Evolutionary conservation across 2,888 invertebrate species (phyloP).

Genomic region (Beris morrisii): DNA sequence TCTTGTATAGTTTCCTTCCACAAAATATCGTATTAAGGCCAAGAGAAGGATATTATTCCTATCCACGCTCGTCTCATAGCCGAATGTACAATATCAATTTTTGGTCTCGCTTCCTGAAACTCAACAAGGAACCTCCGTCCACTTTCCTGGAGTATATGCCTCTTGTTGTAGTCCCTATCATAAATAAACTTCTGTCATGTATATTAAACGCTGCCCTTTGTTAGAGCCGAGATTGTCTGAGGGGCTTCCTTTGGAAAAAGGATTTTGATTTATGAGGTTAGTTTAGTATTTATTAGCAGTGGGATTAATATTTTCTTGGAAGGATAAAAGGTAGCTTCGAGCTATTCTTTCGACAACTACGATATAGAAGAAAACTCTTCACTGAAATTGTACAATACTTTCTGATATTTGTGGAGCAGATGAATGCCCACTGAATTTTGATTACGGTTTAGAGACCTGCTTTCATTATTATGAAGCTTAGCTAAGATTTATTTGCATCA

Average conservation of each 20-base stretch:
- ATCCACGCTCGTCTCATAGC: too few species aligned
- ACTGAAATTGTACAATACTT: conserved; percentile 6
- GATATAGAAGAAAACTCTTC: not conserved
- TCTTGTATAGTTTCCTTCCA: too few species aligned
- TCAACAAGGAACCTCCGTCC: not conserved
- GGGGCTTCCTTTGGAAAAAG: conserved; percentile 28
- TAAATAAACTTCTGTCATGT: conserved; percentile 38
- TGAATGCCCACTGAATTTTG: conserved; percentile 23
- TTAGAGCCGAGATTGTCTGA: conserved; percentile 34
- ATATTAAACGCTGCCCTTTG: conserved; percentile 38
- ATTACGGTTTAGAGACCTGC: conserved; percentile 3
- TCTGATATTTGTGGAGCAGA: not conserved
- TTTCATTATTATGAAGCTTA: not conserved
- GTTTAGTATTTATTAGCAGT: conserved; percentile 39
- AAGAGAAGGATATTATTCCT: too few species aligned
- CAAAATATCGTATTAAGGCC: too few species aligned
- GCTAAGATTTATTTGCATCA: too few species aligned
- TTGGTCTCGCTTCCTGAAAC: not conserved
- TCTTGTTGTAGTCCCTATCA: conserved; percentile 16
- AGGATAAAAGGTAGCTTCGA: conserved; percentile 2
- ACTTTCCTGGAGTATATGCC: conserved; percentile 1
- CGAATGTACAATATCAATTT: not conserved
- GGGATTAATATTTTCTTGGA: conserved; percentile 34
- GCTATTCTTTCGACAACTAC: not conserved
- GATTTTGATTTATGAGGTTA: conserved; percentile 39